Evolutionary conservation across 2,797 vertebrate genomes (phyloP).

Genomic region (Pantherophis alleghaniensis): DNA sequence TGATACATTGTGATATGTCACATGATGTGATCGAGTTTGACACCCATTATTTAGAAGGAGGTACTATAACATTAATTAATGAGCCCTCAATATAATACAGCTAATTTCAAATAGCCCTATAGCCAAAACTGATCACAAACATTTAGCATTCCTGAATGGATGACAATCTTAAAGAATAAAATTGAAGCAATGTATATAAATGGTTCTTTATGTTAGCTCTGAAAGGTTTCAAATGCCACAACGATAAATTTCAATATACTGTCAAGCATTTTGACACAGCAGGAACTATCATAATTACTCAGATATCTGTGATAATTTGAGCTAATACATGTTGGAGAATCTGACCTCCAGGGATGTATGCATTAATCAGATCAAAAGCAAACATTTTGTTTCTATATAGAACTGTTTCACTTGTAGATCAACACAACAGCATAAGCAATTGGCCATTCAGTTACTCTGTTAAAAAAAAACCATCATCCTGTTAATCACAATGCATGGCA

Average conservation of each 20-base stretch:
- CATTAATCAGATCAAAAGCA: neutral
- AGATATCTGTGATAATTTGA: neutral
- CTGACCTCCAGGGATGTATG: neutral
- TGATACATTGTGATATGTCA: no score
- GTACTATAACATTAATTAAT: slow-evolving; percentile 20
- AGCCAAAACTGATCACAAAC: neutral
- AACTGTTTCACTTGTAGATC: neutral
- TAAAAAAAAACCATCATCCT: no score
- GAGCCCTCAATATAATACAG: slow-evolving; percentile 44
- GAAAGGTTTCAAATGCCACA: neutral
- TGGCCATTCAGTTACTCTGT: neutral
- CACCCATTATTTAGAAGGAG: neutral
- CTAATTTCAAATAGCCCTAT: slow-evolving; percentile 49
- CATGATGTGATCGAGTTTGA: no score
- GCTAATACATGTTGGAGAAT: neutral
- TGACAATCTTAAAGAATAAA: neutral
- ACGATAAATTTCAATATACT: neutral
- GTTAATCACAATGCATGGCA: no score
- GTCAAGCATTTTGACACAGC: neutral
- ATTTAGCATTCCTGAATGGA: neutral
- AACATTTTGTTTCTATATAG: neutral
- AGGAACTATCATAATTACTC: neutral
- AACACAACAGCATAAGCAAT: neutral
- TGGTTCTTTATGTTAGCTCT: neutral
- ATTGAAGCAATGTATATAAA: neutral